Base-by-base conservation (phyloP, 1,140 invertebrate genomes). In the Bombus waltoni region DNA sequence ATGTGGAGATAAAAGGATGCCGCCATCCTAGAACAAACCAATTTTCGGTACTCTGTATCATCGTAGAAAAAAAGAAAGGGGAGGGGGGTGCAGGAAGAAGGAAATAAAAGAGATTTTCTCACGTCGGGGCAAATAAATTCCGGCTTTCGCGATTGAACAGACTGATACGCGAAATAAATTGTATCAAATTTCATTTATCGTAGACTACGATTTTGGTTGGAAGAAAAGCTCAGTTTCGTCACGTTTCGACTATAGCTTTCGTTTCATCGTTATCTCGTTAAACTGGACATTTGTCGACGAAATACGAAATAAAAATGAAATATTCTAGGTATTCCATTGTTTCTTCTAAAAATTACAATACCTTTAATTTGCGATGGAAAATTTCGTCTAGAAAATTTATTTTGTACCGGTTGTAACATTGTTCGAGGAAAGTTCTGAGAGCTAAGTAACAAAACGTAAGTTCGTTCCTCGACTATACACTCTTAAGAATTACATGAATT, bases 1-100 rank as follows among this genome's bases (percentile, higher is more conserved):
- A 62, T n/a, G 22, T 32, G 18, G 13, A 28, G 59, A 85, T 89
- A 85, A 88, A 89, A 89, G 83, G 87, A 80, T 68, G 57, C 65
- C 62, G 40, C 38, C 73, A 40, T 73, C 32, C 38, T 40, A 42
- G 11, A 40, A 28, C 68, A 82, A 81, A 25, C 83, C 88, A 89
- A 88, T 88, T 88, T 86, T 89, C 87, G 72, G 38, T 18, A 35
- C 10, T 79, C 57, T 42, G 18, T 40, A 71, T 65, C 35, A 28
- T 22, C 25, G n/a, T 47, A 66, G 65, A 1, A 13, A 85, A 66
- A 68, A 57, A 32, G 77, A 53, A 77, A 15, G 28, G 32, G 44
- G 15, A 28, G 5, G 0, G n/a, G 47, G 4, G 28, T 11, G 1
- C 5, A 25, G 2, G 13, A 28, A 42, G 2, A 38, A 65, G 38